A percentile compares a stretch with the other conserved stretches of the same genome.
phyloP scores from a whole-genome alignment of 2,888 invertebrate genomes.

The Cerastoderma edule region DNA sequence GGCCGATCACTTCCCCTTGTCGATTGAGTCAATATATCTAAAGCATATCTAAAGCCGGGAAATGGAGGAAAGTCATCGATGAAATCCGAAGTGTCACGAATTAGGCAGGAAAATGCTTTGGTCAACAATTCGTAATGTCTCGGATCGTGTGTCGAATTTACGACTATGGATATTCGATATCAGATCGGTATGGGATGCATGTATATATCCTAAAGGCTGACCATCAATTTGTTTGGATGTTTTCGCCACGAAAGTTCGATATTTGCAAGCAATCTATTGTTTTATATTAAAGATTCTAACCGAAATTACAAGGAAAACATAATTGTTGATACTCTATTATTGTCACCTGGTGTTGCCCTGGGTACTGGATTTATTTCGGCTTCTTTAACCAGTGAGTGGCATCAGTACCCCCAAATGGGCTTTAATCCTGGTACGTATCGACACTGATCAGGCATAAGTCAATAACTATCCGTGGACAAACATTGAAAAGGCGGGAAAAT shows the following conservation, averaged over 20 bases:
- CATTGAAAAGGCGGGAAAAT: too few relatives aligned
- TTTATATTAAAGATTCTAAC: too few relatives aligned
- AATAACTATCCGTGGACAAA: not conserved
- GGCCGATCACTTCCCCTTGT: constrained; percentile 19
- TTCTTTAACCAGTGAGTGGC: not conserved
- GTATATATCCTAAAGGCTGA: too few relatives aligned
- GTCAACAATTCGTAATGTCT: not conserved
- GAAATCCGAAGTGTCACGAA: constrained; percentile 21
- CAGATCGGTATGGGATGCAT: too few relatives aligned
- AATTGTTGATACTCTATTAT: too few relatives aligned
- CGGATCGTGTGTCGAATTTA: constrained; percentile 4
- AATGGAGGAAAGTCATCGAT: constrained; percentile 20
- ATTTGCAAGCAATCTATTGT: too few relatives aligned
- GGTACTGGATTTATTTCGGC: too few relatives aligned
- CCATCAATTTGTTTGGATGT: too few relatives aligned
- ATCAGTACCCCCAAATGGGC: too few relatives aligned
- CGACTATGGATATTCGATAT: not conserved
- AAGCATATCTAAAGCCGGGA: constrained; percentile 19
- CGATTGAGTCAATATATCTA: constrained; percentile 21
- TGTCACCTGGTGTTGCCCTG: too few relatives aligned
- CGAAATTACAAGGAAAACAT: too few relatives aligned
- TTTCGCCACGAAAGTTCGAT: too few relatives aligned
- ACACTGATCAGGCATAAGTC: constrained; percentile 14
- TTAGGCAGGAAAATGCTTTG: not conserved
- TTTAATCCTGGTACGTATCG: not conserved